A percentile compares a stretch with the other conserved stretches of the same genome.
These are phyloP conservation scores for Pseudotriccus pelzelni DNA, from an alignment of 2,797 vertebrate genomes.

Conservation along the genomic window DNA sequence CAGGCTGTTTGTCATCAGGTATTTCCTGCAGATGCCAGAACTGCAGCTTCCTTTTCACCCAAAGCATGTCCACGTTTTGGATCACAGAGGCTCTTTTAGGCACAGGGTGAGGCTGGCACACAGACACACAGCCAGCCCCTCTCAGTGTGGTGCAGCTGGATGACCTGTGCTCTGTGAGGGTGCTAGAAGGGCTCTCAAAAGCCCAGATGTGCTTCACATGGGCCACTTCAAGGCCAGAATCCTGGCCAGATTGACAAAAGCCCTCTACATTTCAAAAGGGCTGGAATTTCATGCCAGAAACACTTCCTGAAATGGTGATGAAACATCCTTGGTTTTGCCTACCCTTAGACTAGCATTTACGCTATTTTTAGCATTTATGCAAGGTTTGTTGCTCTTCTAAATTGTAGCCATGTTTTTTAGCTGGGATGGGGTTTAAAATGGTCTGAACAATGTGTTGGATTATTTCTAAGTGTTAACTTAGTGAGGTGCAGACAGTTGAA, in stretches of 20 bases:
- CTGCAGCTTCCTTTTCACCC: background rate
- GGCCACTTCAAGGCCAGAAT: background rate
- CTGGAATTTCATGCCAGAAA: background rate
- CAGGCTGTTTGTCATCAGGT: background rate
- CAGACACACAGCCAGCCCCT: rapidly evolving
- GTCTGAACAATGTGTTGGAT: background rate
- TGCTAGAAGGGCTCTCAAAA: background rate
- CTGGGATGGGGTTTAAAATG: background rate
- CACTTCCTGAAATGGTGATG: background rate
- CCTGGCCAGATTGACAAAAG: background rate
- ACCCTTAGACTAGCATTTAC: background rate
- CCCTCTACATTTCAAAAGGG: background rate
- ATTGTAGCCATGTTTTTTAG: background rate
- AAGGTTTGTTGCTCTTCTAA: background rate
- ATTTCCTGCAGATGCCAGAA: background rate
- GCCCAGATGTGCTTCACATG: background rate
- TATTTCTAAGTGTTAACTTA: background rate
- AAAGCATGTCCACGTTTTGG: rapidly evolving
- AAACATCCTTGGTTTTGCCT: background rate
- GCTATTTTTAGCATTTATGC: background rate
- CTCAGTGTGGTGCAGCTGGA: too few species aligned
- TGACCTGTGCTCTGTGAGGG: background rate
- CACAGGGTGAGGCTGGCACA: background rate
- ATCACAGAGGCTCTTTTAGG: background rate
- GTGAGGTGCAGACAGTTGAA: background rate